Evolutionary conservation across 2,797 vertebrate species (phyloP).

Genomic region (Gymnoscopelus microlampas): DNA sequence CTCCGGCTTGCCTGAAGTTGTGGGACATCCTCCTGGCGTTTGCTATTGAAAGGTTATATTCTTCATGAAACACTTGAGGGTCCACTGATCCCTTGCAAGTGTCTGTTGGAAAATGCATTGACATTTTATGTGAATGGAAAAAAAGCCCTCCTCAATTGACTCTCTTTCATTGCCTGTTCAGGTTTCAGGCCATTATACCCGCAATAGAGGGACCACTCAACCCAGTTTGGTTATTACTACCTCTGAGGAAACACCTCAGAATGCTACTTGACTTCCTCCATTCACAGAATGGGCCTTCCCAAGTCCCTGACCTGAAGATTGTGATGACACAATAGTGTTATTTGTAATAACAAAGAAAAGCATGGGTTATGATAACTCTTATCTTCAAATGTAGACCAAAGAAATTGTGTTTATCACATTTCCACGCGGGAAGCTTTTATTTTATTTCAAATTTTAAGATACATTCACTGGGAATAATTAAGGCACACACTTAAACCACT

Average conservation of each 20-base stretch:
- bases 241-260: conserved; percentile 58
- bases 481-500: too few relatives aligned
- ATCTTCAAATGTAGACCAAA: background rate
- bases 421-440: too few relatives aligned
- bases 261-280: conserved; percentile 53
- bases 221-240: conserved; percentile 70
- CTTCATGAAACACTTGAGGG: conserved; percentile 80
- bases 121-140: conserved; percentile 78
- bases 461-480: too few relatives aligned
- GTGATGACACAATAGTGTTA: too few relatives aligned
- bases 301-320: conserved; percentile 57
- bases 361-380: conserved; percentile 17
- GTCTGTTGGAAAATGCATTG: conserved; percentile 85
- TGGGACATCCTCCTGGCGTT: conserved; percentile 42
- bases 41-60: conserved; percentile 78
- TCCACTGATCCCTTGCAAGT: conserved; percentile 84
- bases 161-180: conserved; percentile 74
- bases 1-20: conserved; percentile 16
- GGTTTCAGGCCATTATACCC: conserved; percentile 77
- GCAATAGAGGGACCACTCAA: conserved; percentile 75
- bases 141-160: conserved; percentile 75
- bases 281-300: conserved; percentile 57
- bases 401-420: background rate
- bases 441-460: too few relatives aligned
- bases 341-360: background rate